phyloP scores from a whole-genome alignment of 2,888 invertebrate genomes.

The Gibbula magus region DNA sequence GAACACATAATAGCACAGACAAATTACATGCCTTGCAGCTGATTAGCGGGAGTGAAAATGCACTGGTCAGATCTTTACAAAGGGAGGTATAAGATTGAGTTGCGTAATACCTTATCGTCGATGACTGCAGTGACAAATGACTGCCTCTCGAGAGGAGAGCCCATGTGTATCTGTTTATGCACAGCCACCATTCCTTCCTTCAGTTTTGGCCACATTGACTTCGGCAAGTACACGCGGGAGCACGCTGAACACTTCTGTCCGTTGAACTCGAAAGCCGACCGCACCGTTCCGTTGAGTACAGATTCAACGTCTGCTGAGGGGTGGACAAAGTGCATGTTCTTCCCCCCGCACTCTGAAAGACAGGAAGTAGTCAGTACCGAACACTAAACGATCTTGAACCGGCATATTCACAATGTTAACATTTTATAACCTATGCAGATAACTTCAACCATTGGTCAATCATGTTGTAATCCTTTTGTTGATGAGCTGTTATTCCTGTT shows the following conservation, averaged over 20 bases:
- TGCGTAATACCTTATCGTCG: constrained; percentile 83
- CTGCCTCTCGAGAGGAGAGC: constrained; percentile 84
- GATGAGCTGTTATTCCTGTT: no score
- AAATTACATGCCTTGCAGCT: no score
- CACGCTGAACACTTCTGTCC: constrained; percentile 99
- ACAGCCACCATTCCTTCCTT: constrained; percentile 82
- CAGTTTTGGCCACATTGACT: constrained; percentile 87
- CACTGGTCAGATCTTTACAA: no score
- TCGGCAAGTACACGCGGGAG: constrained; percentile 96
- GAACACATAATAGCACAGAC: no score
- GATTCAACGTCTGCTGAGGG: constrained; percentile 88
- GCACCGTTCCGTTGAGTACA: constrained; percentile 89
- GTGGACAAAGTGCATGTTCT: constrained; percentile 98
- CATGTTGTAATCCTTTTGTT: no score
- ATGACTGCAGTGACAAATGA: constrained; percentile 96
- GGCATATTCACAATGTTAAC: no score
- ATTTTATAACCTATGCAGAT: no score
- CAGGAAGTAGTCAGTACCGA: background rate
- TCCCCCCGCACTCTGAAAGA: constrained; percentile 95
- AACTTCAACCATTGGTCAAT: no score
- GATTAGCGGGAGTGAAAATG: no score
- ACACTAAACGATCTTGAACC: background rate
- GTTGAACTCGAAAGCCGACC: constrained; percentile 93
- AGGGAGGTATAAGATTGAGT: no score
- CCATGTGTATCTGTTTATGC: constrained; percentile 86